phyloP scores from a whole-genome alignment of 1,140 invertebrate species.

The Drosophila lacteicornis region DNA sequence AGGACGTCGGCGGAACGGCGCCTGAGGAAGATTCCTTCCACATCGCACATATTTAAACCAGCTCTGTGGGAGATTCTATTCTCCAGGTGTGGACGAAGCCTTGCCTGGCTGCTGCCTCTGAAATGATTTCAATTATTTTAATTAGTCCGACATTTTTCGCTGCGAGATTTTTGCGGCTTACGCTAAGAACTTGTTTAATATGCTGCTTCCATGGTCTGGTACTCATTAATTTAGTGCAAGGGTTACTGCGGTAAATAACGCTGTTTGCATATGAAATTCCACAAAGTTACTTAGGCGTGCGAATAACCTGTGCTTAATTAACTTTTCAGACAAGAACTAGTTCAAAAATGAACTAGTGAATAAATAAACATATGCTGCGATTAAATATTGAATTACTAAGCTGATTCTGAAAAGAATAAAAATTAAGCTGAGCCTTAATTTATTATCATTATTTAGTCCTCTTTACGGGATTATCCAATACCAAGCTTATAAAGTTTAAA shows the following conservation, averaged over 20 bases:
- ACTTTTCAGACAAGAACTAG: background rate
- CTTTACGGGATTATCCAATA: too few species aligned
- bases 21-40: slow-evolving; percentile 5
- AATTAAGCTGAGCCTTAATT: background rate
- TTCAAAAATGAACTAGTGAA: background rate
- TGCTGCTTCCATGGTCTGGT: background rate
- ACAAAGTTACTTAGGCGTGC: background rate
- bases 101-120: background rate
- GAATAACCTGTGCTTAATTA: background rate
- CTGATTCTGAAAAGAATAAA: too few species aligned
- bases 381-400: background rate
- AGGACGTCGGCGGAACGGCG: slow-evolving; percentile 9
- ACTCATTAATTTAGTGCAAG: slow-evolving; percentile 6
- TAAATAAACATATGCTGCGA: background rate
- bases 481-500: too few species aligned
- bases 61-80: slow-evolving; percentile 14
- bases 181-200: slow-evolving; percentile 7
- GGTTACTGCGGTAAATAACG: background rate
- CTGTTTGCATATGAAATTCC: background rate
- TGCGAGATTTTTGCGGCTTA: slow-evolving; percentile 50
- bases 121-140: slow-evolving; percentile 74
- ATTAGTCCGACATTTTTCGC: slow-evolving; percentile 57
- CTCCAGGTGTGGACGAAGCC: slow-evolving; percentile 6
- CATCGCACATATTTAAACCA: slow-evolving; percentile 49
- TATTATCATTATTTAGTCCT: background rate